phyloP scores from a whole-genome alignment of 2,797 vertebrate species.

The Gallinago solitaria region DNA sequence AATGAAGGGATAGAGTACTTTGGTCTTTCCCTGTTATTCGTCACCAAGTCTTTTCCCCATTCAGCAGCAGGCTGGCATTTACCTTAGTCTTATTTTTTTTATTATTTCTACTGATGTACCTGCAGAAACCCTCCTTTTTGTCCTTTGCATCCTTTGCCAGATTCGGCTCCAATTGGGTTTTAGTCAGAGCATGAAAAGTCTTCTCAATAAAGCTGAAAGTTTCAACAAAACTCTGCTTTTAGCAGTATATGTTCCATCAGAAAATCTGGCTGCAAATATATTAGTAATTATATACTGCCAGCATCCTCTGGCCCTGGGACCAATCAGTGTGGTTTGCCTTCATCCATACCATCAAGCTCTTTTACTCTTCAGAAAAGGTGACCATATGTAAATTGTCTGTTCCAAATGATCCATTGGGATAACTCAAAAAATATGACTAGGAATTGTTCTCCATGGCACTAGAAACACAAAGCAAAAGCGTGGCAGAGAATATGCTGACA shows the following conservation, averaged over 20 bases:
- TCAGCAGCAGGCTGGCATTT: neutral
- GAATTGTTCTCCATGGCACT: neutral
- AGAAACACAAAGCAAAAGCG: neutral
- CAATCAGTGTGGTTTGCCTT: neutral
- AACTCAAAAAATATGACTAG: neutral
- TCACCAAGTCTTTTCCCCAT: neutral
- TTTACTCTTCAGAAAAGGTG: neutral
- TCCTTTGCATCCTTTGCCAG: neutral
- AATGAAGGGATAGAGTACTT: neutral
- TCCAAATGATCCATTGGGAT: neutral
- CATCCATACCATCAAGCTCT: neutral
- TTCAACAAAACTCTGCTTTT: neutral
- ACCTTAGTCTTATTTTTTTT: neutral
- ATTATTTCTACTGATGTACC: neutral
- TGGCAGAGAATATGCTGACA: neutral
- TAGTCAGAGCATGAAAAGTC: neutral
- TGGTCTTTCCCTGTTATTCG: neutral
- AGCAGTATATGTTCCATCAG: neutral
- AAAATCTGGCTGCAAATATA: neutral
- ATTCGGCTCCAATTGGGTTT: neutral
- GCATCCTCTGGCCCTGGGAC: neutral
- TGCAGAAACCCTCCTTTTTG: neutral
- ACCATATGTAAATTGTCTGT: neutral
- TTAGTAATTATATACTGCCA: neutral
- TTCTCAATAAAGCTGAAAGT: neutral